phyloP scores from a whole-genome alignment of 2,888 invertebrate genomes.

The Tetranychus truncatus region DNA sequence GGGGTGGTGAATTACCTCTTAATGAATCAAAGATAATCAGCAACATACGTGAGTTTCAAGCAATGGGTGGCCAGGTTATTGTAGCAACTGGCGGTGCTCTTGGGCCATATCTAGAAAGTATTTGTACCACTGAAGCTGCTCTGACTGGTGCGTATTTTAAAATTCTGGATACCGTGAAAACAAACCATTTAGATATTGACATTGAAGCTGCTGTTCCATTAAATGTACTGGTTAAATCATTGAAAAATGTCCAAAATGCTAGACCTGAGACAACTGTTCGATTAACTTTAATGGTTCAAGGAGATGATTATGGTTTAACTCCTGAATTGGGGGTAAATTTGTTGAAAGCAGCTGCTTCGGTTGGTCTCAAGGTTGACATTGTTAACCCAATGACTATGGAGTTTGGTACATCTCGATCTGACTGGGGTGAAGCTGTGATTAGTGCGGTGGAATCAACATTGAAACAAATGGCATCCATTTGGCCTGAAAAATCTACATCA shows the following conservation, averaged over 20 bases:
- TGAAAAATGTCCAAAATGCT: constrained; percentile 10
- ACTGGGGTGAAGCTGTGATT: constrained; percentile 21
- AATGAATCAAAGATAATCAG: constrained; percentile 14
- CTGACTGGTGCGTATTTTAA: constrained; percentile 17
- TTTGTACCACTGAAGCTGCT: constrained; percentile 8
- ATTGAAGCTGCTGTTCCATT: constrained; percentile 19
- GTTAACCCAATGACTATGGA: constrained; percentile 22
- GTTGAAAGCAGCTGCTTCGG: constrained; percentile 11
- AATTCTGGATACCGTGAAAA: constrained; percentile 14
- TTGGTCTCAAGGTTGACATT: constrained; percentile 18
- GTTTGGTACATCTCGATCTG: constrained; percentile 5
- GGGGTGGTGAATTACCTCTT: constrained; percentile 16
- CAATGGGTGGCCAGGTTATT: constrained; percentile 19
- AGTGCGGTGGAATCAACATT: constrained; percentile 13
- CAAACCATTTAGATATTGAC: constrained; percentile 20
- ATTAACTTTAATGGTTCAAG: constrained; percentile 21
- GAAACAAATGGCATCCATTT: constrained; percentile 16
- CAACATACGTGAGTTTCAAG: constrained; percentile 13
- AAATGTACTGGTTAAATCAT: constrained; percentile 15
- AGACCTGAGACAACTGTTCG: constrained; percentile 13
- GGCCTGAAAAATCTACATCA: constrained; percentile 13
- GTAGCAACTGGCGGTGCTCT: constrained; percentile 20
- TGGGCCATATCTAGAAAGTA: constrained; percentile 19
- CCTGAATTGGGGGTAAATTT: constrained; percentile 17
- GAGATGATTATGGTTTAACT: constrained; percentile 20